Percentiles rank a stretch among this genome's conserved stretches.
Conservation (phyloP, 1,140 invertebrate species). For the Mactra quadrangularis region DNA sequence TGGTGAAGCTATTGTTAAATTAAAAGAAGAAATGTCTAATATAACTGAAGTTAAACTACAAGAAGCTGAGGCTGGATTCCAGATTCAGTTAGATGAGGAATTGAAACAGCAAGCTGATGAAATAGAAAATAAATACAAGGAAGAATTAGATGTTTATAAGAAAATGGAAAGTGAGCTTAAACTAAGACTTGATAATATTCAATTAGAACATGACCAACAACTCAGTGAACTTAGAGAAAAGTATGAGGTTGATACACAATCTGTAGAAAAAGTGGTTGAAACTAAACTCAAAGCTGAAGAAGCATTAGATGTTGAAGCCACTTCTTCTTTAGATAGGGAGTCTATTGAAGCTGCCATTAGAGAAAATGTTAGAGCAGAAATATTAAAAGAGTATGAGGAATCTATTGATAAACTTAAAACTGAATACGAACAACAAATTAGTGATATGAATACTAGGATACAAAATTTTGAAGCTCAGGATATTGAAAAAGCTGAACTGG, state of each 20-base stretch:
- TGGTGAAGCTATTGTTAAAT: slow-evolving; percentile 40
- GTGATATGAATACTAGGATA: slow-evolving; percentile 52
- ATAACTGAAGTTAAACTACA: slow-evolving; percentile 57
- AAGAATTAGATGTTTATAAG: slow-evolving; percentile 61
- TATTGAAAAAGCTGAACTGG: slow-evolving; percentile 17
- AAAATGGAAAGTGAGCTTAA: slow-evolving; percentile 44
- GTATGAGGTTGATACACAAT: slow-evolving; percentile 16
- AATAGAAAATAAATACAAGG: slow-evolving; percentile 61
- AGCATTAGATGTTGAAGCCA: slow-evolving; percentile 9
- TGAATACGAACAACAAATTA: slow-evolving; percentile 65
- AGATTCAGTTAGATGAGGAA: slow-evolving; percentile 64
- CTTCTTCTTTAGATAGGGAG: slow-evolving; percentile 20
- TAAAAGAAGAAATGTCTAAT: slow-evolving; percentile 63
- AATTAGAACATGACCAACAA: slow-evolving; percentile 55
- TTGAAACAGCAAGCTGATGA: slow-evolving; percentile 61
- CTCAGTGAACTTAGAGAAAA: slow-evolving; percentile 42
- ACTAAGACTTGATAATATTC: slow-evolving; percentile 34
- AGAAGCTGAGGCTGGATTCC: slow-evolving; percentile 60
- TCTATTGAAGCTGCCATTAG: slow-evolving; percentile 25
- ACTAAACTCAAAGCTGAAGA: slow-evolving; percentile 23
- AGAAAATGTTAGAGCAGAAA: slow-evolving; percentile 41
- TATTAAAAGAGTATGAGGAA: slow-evolving; percentile 53
- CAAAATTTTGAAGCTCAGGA: slow-evolving; percentile 32
- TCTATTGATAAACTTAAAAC: slow-evolving; percentile 47
- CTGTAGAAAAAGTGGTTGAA: slow-evolving; percentile 6